Evolutionary conservation across 2,888 invertebrate species (phyloP).

Genomic region (Amorpha juglandis): DNA sequence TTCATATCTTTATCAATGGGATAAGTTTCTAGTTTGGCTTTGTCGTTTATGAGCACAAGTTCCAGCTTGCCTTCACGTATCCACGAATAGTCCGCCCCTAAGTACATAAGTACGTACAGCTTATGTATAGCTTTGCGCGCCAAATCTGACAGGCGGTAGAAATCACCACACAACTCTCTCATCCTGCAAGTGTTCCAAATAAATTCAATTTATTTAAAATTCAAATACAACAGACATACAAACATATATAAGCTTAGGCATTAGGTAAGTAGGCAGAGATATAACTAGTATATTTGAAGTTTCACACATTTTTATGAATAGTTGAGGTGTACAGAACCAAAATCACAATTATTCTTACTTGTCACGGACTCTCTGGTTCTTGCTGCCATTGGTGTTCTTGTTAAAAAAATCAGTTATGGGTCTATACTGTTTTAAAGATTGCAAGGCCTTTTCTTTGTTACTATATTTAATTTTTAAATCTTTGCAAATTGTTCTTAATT

Average conservation of each 20-base stretch:
- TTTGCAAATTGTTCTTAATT: conserved; percentile 38
- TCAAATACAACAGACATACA: no score
- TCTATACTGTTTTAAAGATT: conserved; percentile 44
- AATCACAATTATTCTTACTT: conserved; percentile 4
- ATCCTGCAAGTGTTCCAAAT: conserved; percentile 55
- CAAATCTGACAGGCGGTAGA: conserved; percentile 64
- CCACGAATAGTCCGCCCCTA: conserved; percentile 66
- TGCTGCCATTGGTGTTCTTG: neutral
- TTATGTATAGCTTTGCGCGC: conserved; percentile 60
- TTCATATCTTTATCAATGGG: conserved; percentile 61
- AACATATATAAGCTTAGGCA: no score
- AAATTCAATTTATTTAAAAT: no score
- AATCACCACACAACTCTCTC: conserved; percentile 56
- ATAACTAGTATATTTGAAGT: no score
- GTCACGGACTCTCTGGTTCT: conserved; percentile 4
- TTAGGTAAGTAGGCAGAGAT: no score
- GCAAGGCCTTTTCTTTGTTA: conserved; percentile 56
- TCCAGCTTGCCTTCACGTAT: conserved; percentile 72
- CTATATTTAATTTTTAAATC: conserved; percentile 37
- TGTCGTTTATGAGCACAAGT: conserved; percentile 63
- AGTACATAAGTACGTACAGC: conserved; percentile 71
- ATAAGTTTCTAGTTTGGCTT: conserved; percentile 62
- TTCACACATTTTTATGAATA: no score
- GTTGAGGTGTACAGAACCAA: no score
- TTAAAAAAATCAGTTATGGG: conserved; percentile 57